Percentiles rank a stretch among this genome's conserved stretches.
phyloP scores from a whole-genome alignment of 1,140 invertebrate species.

The Diachasma alloeum region DNA sequence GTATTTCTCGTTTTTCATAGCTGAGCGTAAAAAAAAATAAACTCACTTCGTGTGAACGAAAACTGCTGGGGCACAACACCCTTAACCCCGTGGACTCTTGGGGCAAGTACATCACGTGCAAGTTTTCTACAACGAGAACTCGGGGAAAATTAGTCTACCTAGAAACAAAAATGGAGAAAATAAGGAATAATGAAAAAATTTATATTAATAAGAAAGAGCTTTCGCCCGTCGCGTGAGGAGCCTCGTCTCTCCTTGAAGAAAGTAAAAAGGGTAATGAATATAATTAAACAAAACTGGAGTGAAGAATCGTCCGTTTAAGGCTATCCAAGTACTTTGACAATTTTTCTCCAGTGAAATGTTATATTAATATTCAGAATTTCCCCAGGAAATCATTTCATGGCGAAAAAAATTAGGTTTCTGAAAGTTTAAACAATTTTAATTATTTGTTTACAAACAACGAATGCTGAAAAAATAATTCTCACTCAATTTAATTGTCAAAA shows the following conservation, averaged over 20 bases:
- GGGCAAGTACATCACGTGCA: conserved; percentile 50
- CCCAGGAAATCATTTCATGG: too few relatives aligned
- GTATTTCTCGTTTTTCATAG: conserved; percentile 32
- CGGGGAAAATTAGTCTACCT: conserved; percentile 51
- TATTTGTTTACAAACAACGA: too few relatives aligned
- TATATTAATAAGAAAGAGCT: background rate
- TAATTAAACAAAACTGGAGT: conserved; percentile 10
- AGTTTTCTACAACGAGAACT: conserved; percentile 37
- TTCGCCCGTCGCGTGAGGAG: background rate
- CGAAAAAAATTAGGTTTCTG: too few relatives aligned
- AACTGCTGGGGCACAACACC: background rate
- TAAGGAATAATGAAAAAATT: background rate
- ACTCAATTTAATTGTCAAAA: too few relatives aligned
- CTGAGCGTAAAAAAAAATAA: conserved; percentile 32
- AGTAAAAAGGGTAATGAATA: conserved; percentile 21
- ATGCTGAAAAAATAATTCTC: too few relatives aligned
- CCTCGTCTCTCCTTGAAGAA: background rate
- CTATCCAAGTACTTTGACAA: too few relatives aligned
- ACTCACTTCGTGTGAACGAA: conserved; percentile 2
- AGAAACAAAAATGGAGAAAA: background rate
- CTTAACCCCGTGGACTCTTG: conserved; percentile 32
- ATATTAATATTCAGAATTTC: too few relatives aligned
- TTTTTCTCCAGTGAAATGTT: too few relatives aligned
- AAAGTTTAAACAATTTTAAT: too few relatives aligned
- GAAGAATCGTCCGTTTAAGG: background rate